Evolutionary conservation across 2,888 invertebrate genomes (phyloP).

Genomic region (Lasioglossum oenotherae): DNA sequence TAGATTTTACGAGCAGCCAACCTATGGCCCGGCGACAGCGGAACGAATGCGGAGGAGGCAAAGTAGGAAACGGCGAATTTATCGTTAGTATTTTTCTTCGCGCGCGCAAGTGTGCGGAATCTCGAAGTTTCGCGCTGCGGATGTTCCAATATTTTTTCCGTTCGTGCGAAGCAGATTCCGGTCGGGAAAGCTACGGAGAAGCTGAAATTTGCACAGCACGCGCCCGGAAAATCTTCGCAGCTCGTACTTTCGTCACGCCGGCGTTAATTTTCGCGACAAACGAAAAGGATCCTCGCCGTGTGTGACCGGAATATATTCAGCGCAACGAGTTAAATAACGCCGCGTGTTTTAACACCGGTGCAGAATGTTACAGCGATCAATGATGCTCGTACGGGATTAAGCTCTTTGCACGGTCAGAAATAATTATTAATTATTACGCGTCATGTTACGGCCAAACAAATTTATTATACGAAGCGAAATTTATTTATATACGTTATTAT

Average conservation of each 20-base stretch:
- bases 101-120: constrained; percentile 30
- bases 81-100: constrained; percentile 67
- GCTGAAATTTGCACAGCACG: background rate
- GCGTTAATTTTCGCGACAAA: background rate
- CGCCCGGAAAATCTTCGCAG: background rate
- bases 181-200: background rate
- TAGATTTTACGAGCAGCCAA: constrained; percentile 42
- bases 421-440: background rate
- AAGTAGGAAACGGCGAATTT: constrained; percentile 57
- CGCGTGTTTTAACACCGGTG: background rate
- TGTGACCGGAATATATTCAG: background rate
- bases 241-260: background rate
- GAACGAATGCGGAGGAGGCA: constrained; percentile 9
- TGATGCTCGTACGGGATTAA: background rate
- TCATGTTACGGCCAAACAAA: background rate
- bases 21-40: constrained; percentile 34
- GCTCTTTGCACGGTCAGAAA: background rate
- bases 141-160: background rate
- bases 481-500: background rate
- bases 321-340: background rate
- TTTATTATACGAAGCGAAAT: background rate
- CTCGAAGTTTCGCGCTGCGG: constrained; percentile 39
- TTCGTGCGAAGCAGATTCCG: background rate
- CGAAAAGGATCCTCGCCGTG: background rate
- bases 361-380: background rate